Base-by-base conservation (phyloP, 2,888 invertebrate species). In the Invenusta paracnida region DNA sequence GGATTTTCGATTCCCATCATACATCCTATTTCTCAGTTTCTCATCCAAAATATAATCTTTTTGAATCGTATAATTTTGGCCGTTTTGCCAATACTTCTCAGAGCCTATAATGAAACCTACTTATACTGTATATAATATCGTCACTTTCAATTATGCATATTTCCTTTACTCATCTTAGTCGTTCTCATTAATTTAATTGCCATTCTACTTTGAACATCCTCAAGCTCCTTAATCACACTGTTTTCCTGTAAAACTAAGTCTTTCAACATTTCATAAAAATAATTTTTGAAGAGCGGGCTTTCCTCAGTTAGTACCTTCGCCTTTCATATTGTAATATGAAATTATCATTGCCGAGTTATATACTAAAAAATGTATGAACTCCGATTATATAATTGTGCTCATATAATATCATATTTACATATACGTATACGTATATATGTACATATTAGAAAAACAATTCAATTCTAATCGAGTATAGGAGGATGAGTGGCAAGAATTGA, bases 141-240 rank as follows among this genome's bases (percentile, higher is more conserved):
- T 73, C 25, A 5, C 73, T 73, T 73, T 73, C 73, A 73, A 73
- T 73, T 73, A 73, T 73, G 23, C 27, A 73, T 23, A 73, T 73
- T 73, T 73, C 73, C 73, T 73, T 73, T 73, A 73, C 73, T 73
- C 73, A 73, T 73, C 73, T 25, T 23, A 73, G 73, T 73, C 27
- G 73, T 23, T 23, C 73, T 73, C 73, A 73, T 73, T 73, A 73
- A 73, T 73, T 73, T 73, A 73, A 73, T 73, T 73, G 73, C 73
- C 73, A 73, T 73, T 73, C 27, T 25, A 73, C 73, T 73, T 73
- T 73, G 73, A 73, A 73, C 73, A 73, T 73, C 11, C 27, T 73
- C 73, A n/a, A 73, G 27, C 11, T n/a, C 73, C 48, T 48, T 48
- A 48, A 48, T 48, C 48, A 17, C 48, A 48, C 48, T 48, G 48